These are phyloP conservation scores for Diachasma alloeum DNA, from an alignment of 1,140 invertebrate species.

Conservation along the genomic window DNA sequence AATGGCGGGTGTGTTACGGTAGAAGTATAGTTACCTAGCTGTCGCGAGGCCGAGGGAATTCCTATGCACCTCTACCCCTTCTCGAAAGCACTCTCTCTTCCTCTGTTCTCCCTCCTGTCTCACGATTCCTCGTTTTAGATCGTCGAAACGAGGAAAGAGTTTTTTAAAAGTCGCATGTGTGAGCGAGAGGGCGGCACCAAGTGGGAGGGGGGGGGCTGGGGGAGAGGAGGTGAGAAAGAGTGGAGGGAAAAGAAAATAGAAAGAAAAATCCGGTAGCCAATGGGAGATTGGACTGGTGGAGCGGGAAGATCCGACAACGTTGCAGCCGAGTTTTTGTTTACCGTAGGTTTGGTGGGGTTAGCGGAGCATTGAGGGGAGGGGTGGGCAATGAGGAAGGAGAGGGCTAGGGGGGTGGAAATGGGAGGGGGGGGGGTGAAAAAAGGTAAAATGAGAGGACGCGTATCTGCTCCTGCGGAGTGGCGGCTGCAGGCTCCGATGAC, in stretches of 20 bases:
- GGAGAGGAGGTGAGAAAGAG: constrained; percentile 36
- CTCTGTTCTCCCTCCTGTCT: constrained; percentile 22
- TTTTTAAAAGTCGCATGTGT: constrained; percentile 9
- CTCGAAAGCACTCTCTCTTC: background rate
- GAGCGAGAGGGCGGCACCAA: constrained; percentile 27
- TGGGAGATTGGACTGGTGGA: constrained; percentile 43
- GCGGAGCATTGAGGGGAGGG: background rate
- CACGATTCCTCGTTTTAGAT: background rate
- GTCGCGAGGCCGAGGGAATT: constrained; percentile 50
- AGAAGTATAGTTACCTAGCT: background rate
- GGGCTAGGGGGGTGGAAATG: background rate
- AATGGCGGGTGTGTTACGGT: constrained; percentile 41
- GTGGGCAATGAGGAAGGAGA: background rate
- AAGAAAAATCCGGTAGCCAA: constrained; percentile 49
- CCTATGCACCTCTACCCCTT: constrained; percentile 36
- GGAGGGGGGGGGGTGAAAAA: background rate
- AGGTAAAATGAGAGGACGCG: constrained; percentile 1
- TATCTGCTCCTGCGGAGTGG: constrained; percentile 25
- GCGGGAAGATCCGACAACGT: constrained; percentile 58
- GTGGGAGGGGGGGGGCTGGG: background rate
- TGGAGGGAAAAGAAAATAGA: constrained; percentile 38
- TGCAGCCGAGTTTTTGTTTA: constrained; percentile 55
- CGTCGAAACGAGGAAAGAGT: constrained; percentile 20
- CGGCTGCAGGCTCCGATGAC: constrained; percentile 27
- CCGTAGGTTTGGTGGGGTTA: constrained; percentile 32